Conservation (phyloP, 1,140 invertebrate genomes). For the Pseudomyrmex cubaensis region DNA sequence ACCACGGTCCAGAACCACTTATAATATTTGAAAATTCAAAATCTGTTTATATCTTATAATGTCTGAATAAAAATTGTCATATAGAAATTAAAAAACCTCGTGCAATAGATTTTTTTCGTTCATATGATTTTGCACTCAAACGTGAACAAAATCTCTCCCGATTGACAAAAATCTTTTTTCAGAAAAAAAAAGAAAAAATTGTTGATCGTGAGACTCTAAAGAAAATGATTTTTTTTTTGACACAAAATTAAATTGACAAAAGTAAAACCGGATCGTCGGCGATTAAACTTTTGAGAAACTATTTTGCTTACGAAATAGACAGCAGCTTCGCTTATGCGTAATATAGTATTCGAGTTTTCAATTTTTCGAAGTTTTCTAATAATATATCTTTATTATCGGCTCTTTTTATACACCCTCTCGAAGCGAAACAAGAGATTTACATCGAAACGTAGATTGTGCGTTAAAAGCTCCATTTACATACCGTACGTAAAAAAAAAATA, state of each 20-base stretch:
- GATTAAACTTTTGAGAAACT: neutral
- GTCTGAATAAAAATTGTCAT: conserved; percentile 63
- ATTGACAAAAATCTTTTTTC: neutral
- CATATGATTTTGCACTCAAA: conserved; percentile 9
- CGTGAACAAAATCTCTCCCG: neutral
- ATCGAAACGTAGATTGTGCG: conserved; percentile 62
- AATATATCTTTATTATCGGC: conserved; percentile 55
- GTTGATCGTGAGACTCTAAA: neutral
- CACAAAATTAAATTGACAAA: conserved; percentile 17
- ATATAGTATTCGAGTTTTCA: conserved; percentile 51
- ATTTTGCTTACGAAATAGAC: conserved; percentile 6
- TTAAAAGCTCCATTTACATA: conserved; percentile 34
- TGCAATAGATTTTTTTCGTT: conserved; percentile 57
- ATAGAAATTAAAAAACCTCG: conserved; percentile 48
- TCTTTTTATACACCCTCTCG: conserved; percentile 70
- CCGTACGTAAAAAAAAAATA: conserved; percentile 17
- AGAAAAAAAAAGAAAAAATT: conserved; percentile 17
- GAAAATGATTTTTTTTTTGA: neutral
- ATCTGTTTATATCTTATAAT: conserved; percentile 62
- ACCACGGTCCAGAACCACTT: conserved; percentile 56
- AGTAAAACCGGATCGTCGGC: neutral
- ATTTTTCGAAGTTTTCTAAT: conserved; percentile 60
- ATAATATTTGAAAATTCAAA: conserved; percentile 56
- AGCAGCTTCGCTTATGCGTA: neutral
- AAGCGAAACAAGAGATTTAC: conserved; percentile 56